These are phyloP conservation scores for Dromas ardeola DNA, from an alignment of 2,113 vertebrate species.

Conservation along the genomic window DNA sequence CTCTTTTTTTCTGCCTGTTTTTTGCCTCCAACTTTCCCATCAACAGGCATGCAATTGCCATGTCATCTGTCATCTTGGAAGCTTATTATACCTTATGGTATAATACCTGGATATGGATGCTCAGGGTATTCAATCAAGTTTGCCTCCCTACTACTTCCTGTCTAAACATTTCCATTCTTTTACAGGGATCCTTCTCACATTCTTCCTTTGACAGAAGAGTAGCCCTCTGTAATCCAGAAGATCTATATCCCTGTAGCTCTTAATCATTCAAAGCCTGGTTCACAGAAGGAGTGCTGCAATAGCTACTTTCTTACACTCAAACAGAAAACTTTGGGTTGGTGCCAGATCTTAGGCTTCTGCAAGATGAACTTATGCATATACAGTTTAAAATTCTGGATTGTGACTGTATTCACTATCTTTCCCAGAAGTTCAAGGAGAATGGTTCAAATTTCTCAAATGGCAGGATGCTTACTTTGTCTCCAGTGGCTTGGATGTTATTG, in stretches of 20 bases:
- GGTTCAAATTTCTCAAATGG: background rate
- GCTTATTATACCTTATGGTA: background rate
- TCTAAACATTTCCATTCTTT: background rate
- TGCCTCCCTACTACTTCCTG: background rate
- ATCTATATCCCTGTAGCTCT: background rate
- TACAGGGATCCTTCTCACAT: background rate
- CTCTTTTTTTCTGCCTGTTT: background rate
- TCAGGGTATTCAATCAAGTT: background rate
- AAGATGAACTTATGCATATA: background rate
- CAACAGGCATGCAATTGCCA: accelerated
- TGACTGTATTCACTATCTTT: background rate
- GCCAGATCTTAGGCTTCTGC: background rate
- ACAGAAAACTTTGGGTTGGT: background rate
- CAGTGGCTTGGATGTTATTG: background rate
- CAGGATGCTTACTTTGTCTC: background rate
- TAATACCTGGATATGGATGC: background rate
- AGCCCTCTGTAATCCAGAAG: background rate
- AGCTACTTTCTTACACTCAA: background rate
- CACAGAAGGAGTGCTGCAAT: background rate
- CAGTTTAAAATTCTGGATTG: background rate
- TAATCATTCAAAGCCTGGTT: background rate
- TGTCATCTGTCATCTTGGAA: background rate
- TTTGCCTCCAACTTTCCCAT: background rate
- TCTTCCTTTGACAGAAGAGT: background rate
- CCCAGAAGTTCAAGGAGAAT: background rate